These are phyloP conservation scores for Drosophila pegasa DNA, from an alignment of 2,888 invertebrate genomes.

Conservation along the genomic window DNA sequence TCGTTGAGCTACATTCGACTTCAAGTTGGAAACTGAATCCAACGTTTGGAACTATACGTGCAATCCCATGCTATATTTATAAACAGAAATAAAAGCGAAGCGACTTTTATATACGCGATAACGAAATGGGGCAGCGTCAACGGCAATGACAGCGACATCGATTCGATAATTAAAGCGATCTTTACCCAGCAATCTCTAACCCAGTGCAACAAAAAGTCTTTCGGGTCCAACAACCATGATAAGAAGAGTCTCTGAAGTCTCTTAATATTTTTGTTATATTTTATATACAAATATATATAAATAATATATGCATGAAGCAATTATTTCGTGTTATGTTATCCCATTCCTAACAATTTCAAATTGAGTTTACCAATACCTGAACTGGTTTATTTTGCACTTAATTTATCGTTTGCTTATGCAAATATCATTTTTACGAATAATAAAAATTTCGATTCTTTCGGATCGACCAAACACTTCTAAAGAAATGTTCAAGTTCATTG, in stretches of 20 bases:
- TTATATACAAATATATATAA: not conserved
- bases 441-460: no score
- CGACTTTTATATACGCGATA: conserved; percentile 48
- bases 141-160: not conserved
- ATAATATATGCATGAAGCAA: conserved; percentile 16
- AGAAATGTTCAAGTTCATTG: no score
- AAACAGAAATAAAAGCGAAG: conserved; percentile 27
- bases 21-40: conserved; percentile 61
- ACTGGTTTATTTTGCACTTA: not conserved
- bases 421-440: no score
- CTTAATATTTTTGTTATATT: conserved; percentile 15
- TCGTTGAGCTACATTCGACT: conserved; percentile 43
- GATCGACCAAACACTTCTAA: no score
- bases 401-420: no score
- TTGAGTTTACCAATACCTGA: not conserved
- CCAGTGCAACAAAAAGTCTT: conserved; percentile 39
- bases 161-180: no score
- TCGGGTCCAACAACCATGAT: conserved; percentile 44
- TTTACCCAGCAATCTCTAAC: no score
- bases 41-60: conserved; percentile 50
- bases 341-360: not conserved
- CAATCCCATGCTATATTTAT: conserved; percentile 66
- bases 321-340: conserved; percentile 3
- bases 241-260: conserved; percentile 34
- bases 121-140: conserved; percentile 20